Base-by-base conservation (phyloP, 2,797 vertebrate species). In the Enteromius afrohamiltoni region DNA sequence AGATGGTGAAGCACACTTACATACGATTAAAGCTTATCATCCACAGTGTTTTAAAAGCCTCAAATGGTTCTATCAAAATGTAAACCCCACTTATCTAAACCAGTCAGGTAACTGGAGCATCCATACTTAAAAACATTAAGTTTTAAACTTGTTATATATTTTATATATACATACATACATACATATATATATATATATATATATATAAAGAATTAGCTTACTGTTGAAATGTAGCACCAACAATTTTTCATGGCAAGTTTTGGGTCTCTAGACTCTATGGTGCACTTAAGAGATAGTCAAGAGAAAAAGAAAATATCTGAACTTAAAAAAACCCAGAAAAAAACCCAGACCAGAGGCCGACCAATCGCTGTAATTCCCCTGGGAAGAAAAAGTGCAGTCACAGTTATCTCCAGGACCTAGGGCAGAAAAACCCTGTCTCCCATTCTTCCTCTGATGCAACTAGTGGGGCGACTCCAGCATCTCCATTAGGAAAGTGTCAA, bases 401-500 rank as follows among this genome's bases (percentile, higher is more conserved):
- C 94, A 91, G 89, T 93, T 88, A 90, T 88, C 89, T 93, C 92
- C 91, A 92, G 92, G 91, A 92, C 90, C 91, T 91, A 91, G 93
- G 93, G 91, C 86, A 90, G 89, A 89, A 91, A 89, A 88, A 82
- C 79, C 90, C 91, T 86, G 89, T 91, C 92, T 87, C 92, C 93
- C 92, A 94, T 89, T 90, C 91, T 89, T 26, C 84, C 3, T 87
- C 90, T 31, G 82, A 47, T 31, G 19, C 60, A 91, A 90, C 91
- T 93, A 97, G 93, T 99, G 96, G 6, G 97, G 97, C 73, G 97
- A 96, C 95, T 99, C 98, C 94, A 99, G 92, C 98, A 99, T 99
- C 95, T 99, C 98, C 97, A 99, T 98, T 79, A 99, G 97, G 90
- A 99, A 99, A 90, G 97, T 99, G 95, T 99, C 98, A 1, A 99